Conservation (phyloP, 2,113 vertebrate genomes). For the Sus scrofa region DNA sequence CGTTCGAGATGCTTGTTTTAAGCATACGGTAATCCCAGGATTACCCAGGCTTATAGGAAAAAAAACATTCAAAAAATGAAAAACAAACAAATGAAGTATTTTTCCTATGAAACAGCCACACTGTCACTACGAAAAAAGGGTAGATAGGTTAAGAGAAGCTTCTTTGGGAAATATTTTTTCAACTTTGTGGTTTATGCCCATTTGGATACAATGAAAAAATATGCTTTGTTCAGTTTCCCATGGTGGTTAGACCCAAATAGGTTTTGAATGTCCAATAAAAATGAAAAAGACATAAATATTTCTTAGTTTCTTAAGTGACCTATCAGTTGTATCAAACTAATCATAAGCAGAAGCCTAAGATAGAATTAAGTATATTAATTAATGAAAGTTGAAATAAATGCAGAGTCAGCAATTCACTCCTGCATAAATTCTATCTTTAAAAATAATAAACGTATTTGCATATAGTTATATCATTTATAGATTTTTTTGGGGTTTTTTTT, state of each 20-base stretch:
- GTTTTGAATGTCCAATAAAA: not conserved
- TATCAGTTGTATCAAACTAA: conserved; percentile 74
- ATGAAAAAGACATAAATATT: not conserved
- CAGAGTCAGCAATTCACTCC: not conserved
- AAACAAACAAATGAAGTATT: not conserved
- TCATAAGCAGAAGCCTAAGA: conserved; percentile 77
- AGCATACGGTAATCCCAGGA: not conserved
- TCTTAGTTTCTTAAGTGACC: conserved; percentile 76
- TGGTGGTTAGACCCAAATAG: not conserved
- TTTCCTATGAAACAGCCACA: conserved; percentile 6
- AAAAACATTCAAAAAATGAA: not conserved
- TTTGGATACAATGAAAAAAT: not conserved
- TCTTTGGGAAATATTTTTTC: not conserved
- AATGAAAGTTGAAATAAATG: conserved; percentile 9
- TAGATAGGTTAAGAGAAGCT: not conserved
- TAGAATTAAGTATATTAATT: not conserved
- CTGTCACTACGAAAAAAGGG: not conserved
- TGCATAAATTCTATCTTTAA: not conserved
- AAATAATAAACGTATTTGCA: not conserved
- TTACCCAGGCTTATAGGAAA: not conserved
- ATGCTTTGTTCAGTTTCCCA: not conserved
- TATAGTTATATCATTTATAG: not conserved
- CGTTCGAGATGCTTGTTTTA: not conserved
- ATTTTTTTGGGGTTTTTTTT: no score
- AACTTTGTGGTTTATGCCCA: not conserved